These are phyloP conservation scores for Rhagophthalmus giganteus DNA, from an alignment of 2,888 invertebrate genomes.

Conservation along the genomic window DNA sequence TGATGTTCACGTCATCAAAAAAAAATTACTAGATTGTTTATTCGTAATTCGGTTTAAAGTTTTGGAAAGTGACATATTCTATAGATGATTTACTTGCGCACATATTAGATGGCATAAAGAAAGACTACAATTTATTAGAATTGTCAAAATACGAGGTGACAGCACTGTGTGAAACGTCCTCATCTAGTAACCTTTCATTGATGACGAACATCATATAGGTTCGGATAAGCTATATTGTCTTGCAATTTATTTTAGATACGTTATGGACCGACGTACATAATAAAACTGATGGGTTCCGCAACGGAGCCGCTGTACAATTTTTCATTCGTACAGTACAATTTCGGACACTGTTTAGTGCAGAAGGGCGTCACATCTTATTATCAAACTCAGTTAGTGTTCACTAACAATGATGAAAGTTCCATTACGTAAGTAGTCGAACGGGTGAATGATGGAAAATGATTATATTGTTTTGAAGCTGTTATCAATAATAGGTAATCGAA, in stretches of 20 bases:
- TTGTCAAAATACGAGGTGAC: no score
- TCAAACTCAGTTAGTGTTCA: conserved; percentile 49
- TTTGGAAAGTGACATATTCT: no score
- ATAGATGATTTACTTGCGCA: neutral
- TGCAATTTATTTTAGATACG: conserved; percentile 58
- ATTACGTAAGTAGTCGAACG: conserved; percentile 50
- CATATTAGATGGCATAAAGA: no score
- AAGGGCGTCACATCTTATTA: conserved; percentile 58
- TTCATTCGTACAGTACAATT: conserved; percentile 65
- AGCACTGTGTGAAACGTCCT: no score
- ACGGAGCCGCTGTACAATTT: conserved; percentile 63
- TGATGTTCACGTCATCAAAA: no score
- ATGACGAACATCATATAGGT: neutral
- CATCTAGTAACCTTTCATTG: neutral
- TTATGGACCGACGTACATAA: conserved; percentile 66
- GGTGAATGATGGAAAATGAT: no score
- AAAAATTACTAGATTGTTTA: no score
- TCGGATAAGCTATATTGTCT: no score
- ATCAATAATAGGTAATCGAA: no score
- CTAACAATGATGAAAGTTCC: conserved; percentile 48
- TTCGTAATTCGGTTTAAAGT: no score
- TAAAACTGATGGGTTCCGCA: conserved; percentile 63
- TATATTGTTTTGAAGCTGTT: no score
- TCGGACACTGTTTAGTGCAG: conserved; percentile 67
- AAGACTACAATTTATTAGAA: no score